Evolutionary conservation across 2,797 vertebrate genomes (phyloP), one percentile per base, ranked within the genome.

Genomic region (Podargus strigoides): DNA sequence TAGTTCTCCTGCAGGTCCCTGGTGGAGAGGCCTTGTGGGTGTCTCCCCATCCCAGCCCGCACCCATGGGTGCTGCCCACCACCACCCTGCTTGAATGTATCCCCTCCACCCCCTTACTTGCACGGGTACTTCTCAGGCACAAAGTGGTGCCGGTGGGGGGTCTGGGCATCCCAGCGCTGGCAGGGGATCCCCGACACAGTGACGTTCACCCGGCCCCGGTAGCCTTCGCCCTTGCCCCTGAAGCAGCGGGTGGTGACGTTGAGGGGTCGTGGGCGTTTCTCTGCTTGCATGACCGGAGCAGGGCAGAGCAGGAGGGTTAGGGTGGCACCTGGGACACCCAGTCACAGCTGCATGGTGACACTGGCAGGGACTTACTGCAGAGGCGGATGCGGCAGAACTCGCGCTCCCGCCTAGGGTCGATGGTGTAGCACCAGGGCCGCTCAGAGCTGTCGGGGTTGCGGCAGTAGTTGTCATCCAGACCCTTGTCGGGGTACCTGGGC

Each of bases 391-490:
- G 97, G 78, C 99, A 99, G 97, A 97, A 98, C 87, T 99, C 98
- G 28, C 99, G 96, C 97, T 99, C 98, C 72, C 97, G 92, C 13
- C 90, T 39, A 0, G 98, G 97, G 94, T 99, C 98, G 0, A 98
- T 98, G 81, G 99, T 99, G 97, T 99, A 99, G 95, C 99, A 99
- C 99, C 99, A 99, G 74, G 99, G 99, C 53, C 98, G 97, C 7
- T 99, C 98, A 0, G 99, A 99, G 63, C 98, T 98, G 28, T 99
- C 99, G 0, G 99, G 99, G 87, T 99, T 99, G 66, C 99, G 99
- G 87, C 99, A 99, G 93, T 99, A 99, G 97, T 99, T 99, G 96
- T 99, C 98, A 16, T 99, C 98, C 88, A 99, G 96, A 72, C 98
- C 98, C 97, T 99, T 99, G 94, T 99, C 99, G 0, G 98, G 99